Evolutionary conservation across 2,113 vertebrate species (phyloP), one percentile per base, ranked within the genome.

Genomic region (Edolisoma coerulescens): DNA sequence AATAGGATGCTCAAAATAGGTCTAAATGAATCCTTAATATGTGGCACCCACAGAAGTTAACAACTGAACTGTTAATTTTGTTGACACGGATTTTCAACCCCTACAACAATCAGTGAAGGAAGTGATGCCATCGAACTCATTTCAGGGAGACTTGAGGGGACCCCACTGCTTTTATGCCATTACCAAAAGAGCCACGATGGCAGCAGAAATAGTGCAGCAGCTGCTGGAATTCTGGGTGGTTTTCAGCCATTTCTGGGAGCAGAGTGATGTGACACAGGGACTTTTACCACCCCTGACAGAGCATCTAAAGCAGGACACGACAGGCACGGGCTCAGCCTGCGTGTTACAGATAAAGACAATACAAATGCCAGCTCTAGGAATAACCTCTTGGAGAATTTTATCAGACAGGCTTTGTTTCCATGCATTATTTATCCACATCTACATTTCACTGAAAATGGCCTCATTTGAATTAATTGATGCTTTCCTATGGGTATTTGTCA

Each of bases 371-470:
- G 70, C 69, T 87, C 92, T 50, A 88, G 89, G 78, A 92, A 83
- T 88, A 95, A 91, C 41, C 28, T 76, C 74, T 15, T 32, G 45
- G 6, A 33, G 44, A 68, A 47, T 88, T 93, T 50, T 44, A 77
- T 92, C 71, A 95, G 73, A 45, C 11, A 85, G 76, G 61, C 35
- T 92, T 90, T 88, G 57, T 92, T 93, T 81, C 90, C 68, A 84
- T 93, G 84, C 76, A 92, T 96, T 95, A 93, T 86, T 95, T 95
- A 95, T 86, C 80, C 75, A 73, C 64, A 84, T 54, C 77, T 56
- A 24, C 39, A 63, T 74, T 95, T 67, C 90, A 84, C 28, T 53
- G 73, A 71, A 93, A 95, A 87, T 42, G 15, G 56, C 24, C 39
- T 94, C 60, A 37, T 65, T 70, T 8, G 26, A 71, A 84, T 75